Conservation (phyloP, 2,113 vertebrate species). For the Labeo catla region DNA sequence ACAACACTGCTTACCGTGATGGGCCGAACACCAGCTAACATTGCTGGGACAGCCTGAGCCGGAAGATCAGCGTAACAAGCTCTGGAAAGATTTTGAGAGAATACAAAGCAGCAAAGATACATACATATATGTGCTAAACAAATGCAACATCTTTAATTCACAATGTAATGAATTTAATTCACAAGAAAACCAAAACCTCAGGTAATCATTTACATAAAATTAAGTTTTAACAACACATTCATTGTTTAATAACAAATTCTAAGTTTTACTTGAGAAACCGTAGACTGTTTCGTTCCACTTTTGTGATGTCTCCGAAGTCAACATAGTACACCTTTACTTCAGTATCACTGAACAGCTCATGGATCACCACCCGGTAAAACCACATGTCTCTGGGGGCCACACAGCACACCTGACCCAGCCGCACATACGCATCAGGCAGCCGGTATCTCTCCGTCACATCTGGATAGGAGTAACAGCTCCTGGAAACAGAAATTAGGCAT, state of each 20-base stretch:
- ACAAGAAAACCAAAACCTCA: background rate
- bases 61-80: conserved; percentile 86
- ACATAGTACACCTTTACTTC: conserved; percentile 88
- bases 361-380: conserved; percentile 91
- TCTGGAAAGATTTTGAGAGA: conserved; percentile 67
- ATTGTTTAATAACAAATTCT: background rate
- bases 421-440: conserved; percentile 80
- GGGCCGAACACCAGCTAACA: conserved; percentile 84
- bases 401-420: conserved; percentile 88
- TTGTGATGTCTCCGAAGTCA: conserved; percentile 83
- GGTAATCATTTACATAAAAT: background rate
- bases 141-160: background rate
- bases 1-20: conserved; percentile 56
- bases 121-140: background rate
- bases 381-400: conserved; percentile 77
- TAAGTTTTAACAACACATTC: background rate
- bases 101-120: conserved; percentile 23
- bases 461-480: conserved; percentile 83
- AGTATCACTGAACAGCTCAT: conserved; percentile 75
- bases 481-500: conserved; percentile 59
- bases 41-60: conserved; percentile 88
- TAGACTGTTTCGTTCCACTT: conserved; percentile 77
- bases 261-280: conserved; percentile 90
- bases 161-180: too few species aligned
- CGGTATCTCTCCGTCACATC: conserved; percentile 81